Percentiles rank a stretch among this genome's conserved stretches.
phyloP scores from a whole-genome alignment of 2,113 vertebrate genomes.

The Actenoides lindsayi region DNA sequence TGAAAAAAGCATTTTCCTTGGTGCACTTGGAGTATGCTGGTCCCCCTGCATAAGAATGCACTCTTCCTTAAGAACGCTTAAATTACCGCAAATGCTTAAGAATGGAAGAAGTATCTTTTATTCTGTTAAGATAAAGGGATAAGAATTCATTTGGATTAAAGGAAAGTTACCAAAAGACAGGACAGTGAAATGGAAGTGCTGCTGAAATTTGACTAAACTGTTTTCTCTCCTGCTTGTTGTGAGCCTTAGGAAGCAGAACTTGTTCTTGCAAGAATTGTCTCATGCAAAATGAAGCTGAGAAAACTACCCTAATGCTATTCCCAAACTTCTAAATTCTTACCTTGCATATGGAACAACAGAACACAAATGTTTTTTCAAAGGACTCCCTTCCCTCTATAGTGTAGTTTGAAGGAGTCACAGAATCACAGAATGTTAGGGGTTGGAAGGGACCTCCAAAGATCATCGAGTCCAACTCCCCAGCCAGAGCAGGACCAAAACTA shows the following conservation, averaged over 20 bases:
- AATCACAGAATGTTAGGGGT: no score
- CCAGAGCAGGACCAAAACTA: no score
- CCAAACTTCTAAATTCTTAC: background rate
- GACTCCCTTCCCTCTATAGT: fast-evolving
- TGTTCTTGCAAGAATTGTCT: background rate
- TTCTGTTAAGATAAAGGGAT: background rate
- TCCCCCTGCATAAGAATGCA: background rate
- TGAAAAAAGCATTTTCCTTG: background rate
- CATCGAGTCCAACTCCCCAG: no score
- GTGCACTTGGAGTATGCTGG: background rate
- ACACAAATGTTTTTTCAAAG: background rate
- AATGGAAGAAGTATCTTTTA: background rate
- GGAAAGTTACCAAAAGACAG: background rate
- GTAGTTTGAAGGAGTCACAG: background rate
- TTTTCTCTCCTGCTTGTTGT: background rate
- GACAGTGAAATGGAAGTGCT: background rate
- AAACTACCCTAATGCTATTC: background rate
- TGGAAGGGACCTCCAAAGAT: no score
- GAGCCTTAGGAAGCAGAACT: background rate
- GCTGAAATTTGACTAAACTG: background rate
- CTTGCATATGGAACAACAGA: background rate
- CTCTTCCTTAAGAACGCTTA: background rate
- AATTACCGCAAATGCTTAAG: background rate
- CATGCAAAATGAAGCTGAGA: background rate
- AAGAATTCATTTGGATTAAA: background rate